Conservation (phyloP, 2,888 invertebrate species). For the Geophilus truncorum region DNA sequence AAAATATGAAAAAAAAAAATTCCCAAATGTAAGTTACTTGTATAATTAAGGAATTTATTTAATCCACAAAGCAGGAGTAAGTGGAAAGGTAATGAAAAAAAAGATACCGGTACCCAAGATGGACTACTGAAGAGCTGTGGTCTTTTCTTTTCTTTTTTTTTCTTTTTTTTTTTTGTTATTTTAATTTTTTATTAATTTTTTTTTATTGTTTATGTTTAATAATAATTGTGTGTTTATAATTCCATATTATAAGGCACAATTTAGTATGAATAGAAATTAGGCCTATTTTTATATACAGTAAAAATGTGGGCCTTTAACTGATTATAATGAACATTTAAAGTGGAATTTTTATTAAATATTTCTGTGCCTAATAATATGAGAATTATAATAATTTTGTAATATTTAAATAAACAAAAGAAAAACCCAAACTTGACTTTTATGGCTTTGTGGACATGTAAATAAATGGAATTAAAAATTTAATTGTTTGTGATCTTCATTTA, state of each 20-base stretch:
- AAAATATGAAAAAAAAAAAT: not conserved
- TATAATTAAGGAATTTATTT: not conserved
- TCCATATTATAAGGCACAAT: not conserved
- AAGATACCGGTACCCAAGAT: not conserved
- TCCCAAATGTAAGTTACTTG: not conserved
- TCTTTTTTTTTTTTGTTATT: not conserved
- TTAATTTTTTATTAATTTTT: too few species aligned
- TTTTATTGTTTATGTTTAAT: not conserved
- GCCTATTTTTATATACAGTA: not conserved
- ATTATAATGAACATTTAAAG: too few species aligned
- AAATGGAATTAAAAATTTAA: conserved; percentile 10
- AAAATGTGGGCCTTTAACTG: too few species aligned
- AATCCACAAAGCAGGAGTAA: not conserved
- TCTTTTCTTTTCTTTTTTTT: not conserved
- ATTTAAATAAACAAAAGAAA: not conserved
- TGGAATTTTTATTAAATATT: not conserved
- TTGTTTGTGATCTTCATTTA: not conserved
- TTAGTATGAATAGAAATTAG: not conserved
- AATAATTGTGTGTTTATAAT: too few species aligned
- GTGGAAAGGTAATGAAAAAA: not conserved
- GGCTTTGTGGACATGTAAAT: conserved; percentile 4
- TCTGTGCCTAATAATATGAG: not conserved
- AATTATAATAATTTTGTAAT: not conserved
- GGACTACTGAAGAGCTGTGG: not conserved
- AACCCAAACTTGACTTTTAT: not conserved